A percentile compares a stretch with the other conserved stretches of the same genome.
These are phyloP conservation scores for Anas bernieri DNA, from an alignment of 2,797 vertebrate genomes.

Conservation along the genomic window DNA sequence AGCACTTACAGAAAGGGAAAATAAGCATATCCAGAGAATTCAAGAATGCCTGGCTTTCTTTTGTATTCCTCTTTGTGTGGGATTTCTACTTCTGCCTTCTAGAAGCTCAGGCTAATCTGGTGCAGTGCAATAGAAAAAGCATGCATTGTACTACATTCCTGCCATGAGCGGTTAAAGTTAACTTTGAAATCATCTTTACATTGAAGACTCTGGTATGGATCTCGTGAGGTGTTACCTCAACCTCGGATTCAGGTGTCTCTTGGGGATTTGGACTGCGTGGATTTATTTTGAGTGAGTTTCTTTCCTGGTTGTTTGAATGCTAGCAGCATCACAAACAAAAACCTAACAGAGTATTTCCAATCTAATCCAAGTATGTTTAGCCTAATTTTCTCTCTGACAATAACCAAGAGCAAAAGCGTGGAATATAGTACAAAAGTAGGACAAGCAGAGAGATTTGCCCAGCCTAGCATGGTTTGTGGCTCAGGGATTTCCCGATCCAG, in stretches of 20 bases:
- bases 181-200: background rate
- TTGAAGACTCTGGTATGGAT: background rate
- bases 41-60: background rate
- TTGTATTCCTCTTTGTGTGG: background rate
- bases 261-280: background rate
- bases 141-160: background rate
- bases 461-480: background rate
- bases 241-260: background rate
- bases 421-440: background rate
- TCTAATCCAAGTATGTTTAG: background rate
- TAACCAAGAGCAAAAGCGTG: background rate
- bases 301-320: background rate
- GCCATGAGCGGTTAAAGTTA: background rate
- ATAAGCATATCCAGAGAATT: background rate
- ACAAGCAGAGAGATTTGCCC: background rate
- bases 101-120: background rate
- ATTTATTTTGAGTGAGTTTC: background rate
- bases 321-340: background rate
- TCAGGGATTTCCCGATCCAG: background rate
- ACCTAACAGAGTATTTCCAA: background rate
- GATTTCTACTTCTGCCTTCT: background rate
- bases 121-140: background rate
- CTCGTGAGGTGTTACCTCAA: background rate
- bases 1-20: background rate
- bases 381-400: background rate